These are phyloP conservation scores for Silurus meridionalis DNA, from an alignment of 2,113 vertebrate genomes.

Conservation along the genomic window DNA sequence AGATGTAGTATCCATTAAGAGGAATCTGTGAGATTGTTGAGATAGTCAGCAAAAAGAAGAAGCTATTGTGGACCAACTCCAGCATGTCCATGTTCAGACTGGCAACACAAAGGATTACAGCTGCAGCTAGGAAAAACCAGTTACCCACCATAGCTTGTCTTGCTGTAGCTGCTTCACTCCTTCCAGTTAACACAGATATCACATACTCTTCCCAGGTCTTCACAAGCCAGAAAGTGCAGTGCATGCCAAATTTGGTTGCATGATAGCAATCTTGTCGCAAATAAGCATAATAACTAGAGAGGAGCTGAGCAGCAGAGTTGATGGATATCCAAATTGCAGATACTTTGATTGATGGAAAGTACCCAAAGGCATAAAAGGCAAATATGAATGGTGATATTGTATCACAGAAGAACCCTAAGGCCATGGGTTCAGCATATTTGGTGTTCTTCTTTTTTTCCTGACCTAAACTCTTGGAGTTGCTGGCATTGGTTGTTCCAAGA, in stretches of 20 bases:
- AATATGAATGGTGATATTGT: conserved; percentile 79
- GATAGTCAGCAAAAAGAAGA: conserved; percentile 76
- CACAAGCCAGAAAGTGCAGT: conserved; percentile 82
- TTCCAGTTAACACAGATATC: conserved; percentile 57
- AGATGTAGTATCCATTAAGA: conserved; percentile 63
- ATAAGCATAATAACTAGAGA: conserved; percentile 83
- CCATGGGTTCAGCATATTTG: conserved; percentile 88
- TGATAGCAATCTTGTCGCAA: conserved; percentile 81
- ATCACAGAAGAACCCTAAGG: conserved; percentile 82
- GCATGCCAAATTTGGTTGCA: conserved; percentile 80
- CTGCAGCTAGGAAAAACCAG: conserved; percentile 81
- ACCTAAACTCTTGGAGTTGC: conserved; percentile 69
- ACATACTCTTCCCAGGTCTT: conserved; percentile 85
- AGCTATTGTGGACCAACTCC: conserved; percentile 78
- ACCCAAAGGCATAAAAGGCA: conserved; percentile 83
- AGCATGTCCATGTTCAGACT: conserved; percentile 79
- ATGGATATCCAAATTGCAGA: conserved; percentile 81
- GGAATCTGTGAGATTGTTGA: conserved; percentile 82
- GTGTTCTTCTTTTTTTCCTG: conserved; percentile 89
- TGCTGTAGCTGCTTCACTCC: conserved; percentile 53
- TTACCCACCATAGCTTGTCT: conserved; percentile 77
- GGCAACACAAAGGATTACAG: conserved; percentile 73
- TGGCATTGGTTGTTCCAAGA: conserved; percentile 74
- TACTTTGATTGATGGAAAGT: conserved; percentile 73
- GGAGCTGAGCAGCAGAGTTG: conserved; percentile 76